Evolutionary conservation across 2,888 invertebrate species (phyloP), one percentile per base, ranked within the genome.

Genomic region (Lutraria lutraria): DNA sequence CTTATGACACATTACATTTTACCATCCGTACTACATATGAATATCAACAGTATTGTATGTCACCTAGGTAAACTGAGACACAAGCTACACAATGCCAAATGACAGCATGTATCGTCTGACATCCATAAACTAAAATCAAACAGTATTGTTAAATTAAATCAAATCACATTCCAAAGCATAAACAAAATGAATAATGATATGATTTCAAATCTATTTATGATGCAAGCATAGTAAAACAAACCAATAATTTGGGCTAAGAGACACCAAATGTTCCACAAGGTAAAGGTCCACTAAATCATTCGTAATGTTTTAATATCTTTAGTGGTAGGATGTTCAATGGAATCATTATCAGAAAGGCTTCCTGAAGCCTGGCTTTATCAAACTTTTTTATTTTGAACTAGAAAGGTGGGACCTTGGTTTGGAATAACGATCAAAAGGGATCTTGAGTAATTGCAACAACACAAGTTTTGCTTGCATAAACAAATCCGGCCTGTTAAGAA

Each of bases 1-100:
- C 13, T 63, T 83, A 63, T 81, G 29, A 29, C 19, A 83, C 83
- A 83, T 63, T 68, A 68, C 63, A 68, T 68, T 68, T 68, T 68
- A 21, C 25, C 25, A 25, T 68, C 12, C 12, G 25, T 25, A 68
- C 25, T n/a, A 68, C 63, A 68, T 68, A 68, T 25, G 12, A 68
- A 68, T 25, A 68, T 68, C 21, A n/a, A 68, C 63, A n/a, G 25
- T 25, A 68, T 21, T 25, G 63, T 68, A 25, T 25, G 25, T 4
- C 43, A 43, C 43, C 2, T 43, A 43, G 8, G 25, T 68, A 8
- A 25, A 68, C 13, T n/a, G 2, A 68, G 25, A 68, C 21, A 25
- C n/a, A n/a, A n/a, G 25, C 25, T 8, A 6, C 25, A 21, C 12
- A 68, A 12, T 10, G n/a, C 63, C 43, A 43, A 68, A 25, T 25